Evolutionary conservation across 2,113 vertebrate species (phyloP).

Genomic region (Neolamprologus modestus): DNA sequence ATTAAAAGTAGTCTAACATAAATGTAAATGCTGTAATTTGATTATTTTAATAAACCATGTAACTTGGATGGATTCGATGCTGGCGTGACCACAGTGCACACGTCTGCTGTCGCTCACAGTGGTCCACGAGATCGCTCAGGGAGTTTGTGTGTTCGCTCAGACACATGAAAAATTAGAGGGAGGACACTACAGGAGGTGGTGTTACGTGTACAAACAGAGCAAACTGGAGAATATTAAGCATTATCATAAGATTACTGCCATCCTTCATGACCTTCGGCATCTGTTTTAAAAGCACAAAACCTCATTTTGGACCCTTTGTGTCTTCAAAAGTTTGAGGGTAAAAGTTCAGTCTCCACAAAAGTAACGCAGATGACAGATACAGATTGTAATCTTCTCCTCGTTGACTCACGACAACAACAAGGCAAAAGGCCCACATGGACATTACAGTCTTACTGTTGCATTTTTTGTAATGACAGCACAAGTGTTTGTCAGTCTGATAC

Average conservation of each 20-base stretch:
- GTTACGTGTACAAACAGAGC: fast-evolving
- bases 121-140: fast-evolving
- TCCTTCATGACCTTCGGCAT: background rate
- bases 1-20: too few species aligned
- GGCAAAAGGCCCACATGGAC: background rate
- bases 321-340: background rate
- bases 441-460: background rate
- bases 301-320: fast-evolving
- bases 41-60: too few species aligned
- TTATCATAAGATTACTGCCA: background rate
- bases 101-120: fast-evolving
- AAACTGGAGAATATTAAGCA: background rate
- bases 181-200: background rate
- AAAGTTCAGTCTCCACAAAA: background rate
- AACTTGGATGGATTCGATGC: too few species aligned
- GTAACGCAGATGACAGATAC: background rate
- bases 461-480: background rate
- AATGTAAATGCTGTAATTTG: too few species aligned
- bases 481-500: background rate
- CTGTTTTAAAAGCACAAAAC: background rate
- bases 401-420: background rate
- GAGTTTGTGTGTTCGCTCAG: too few species aligned
- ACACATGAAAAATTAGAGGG: too few species aligned
- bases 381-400: background rate
- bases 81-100: too few species aligned